Percentiles rank a stretch among this genome's conserved stretches.
Evolutionary conservation across 2,113 vertebrate genomes (phyloP).

Genomic region (Melanocharis versteri): DNA sequence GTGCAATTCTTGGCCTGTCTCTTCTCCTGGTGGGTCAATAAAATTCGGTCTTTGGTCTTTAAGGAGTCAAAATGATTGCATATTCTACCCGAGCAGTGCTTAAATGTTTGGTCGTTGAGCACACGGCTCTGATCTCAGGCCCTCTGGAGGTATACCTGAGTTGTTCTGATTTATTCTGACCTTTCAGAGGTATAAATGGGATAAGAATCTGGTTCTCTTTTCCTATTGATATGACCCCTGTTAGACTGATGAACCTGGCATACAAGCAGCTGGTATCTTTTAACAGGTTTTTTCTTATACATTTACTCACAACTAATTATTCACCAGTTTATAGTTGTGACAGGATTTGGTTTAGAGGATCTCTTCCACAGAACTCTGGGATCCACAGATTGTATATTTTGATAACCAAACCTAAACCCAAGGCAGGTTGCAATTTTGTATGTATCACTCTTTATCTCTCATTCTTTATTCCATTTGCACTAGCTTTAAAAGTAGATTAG

Average conservation of each 20-base stretch:
- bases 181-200: background rate
- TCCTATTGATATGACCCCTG: background rate
- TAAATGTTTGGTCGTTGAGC: background rate
- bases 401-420: background rate
- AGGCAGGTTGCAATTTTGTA: background rate
- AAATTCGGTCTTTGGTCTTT: background rate
- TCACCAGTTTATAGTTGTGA: background rate
- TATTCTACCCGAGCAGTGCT: background rate
- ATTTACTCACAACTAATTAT: background rate
- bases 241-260: background rate
- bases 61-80: background rate
- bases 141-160: background rate
- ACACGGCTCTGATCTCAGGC: background rate
- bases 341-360: background rate
- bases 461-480: background rate
- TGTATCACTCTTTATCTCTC: background rate
- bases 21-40: background rate
- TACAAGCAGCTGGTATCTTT: background rate
- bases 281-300: background rate
- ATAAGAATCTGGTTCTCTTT: background rate
- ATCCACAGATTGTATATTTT: background rate
- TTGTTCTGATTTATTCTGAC: background rate
- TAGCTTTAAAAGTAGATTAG: background rate
- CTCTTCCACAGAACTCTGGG: background rate
- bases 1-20: background rate